Evolutionary conservation across 1,140 invertebrate genomes (phyloP).

Genomic region (Dryas iulia): DNA sequence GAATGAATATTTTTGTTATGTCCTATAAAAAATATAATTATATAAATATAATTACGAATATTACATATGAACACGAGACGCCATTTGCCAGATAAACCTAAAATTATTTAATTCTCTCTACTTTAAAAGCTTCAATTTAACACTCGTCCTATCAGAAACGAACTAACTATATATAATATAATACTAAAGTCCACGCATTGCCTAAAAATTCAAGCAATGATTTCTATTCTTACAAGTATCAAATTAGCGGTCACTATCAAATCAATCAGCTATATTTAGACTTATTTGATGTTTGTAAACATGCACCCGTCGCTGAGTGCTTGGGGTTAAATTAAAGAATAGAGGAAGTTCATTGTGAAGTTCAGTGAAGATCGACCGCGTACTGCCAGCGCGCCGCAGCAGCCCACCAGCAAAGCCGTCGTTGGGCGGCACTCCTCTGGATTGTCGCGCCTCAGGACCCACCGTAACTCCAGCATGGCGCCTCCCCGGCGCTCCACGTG

Average conservation of each 20-base stretch:
- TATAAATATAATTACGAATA: too few relatives aligned
- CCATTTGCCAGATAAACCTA: not conserved
- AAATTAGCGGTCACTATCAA: constrained; percentile 17
- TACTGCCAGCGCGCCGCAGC: constrained; percentile 50
- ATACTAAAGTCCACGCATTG: not conserved
- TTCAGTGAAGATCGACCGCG: constrained; percentile 53
- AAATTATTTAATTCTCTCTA: not conserved
- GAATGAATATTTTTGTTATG: too few relatives aligned
- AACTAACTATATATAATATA: not conserved
- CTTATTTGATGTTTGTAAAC: constrained; percentile 65
- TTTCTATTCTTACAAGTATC: constrained; percentile 2
- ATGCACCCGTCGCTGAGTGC: constrained; percentile 31
- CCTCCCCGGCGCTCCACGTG: constrained; percentile 9
- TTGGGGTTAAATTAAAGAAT: constrained; percentile 52
- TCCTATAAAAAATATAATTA: too few relatives aligned
- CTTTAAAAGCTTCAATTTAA: not conserved
- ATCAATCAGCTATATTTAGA: constrained; percentile 44
- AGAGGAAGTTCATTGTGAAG: constrained; percentile 72
- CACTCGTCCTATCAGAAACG: not conserved
- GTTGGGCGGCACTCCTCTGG: not conserved
- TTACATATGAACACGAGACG: too few relatives aligned
- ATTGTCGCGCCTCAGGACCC: not conserved
- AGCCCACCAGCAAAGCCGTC: constrained; percentile 40
- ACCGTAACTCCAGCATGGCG: constrained; percentile 11
- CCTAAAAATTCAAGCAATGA: not conserved